A percentile compares a stretch with the other conserved stretches of the same genome.
Evolutionary conservation across 2,888 invertebrate species (phyloP).

Genomic region (Diploptera punctata): DNA sequence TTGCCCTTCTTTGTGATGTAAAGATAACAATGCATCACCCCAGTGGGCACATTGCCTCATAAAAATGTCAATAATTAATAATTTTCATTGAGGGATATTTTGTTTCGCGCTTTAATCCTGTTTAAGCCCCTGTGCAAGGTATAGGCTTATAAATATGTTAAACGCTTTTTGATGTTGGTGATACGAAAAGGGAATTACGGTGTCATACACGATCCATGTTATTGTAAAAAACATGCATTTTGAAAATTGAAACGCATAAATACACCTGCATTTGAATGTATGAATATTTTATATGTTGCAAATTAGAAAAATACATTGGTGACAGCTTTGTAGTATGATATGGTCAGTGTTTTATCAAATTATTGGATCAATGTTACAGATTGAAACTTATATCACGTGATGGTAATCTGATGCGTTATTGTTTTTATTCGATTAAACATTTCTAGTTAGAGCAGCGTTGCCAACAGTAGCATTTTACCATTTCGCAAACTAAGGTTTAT

Average conservation of each 20-base stretch:
- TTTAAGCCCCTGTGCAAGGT: conserved; percentile 15
- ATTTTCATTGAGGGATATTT: conserved; percentile 10
- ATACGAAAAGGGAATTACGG: background rate
- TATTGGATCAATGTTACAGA: no score
- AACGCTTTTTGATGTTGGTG: background rate
- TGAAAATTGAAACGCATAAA: background rate
- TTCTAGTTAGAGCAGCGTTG: no score
- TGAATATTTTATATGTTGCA: no score
- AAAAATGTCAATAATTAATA: conserved; percentile 18
- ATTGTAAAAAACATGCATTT: conserved; percentile 5
- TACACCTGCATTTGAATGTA: no score
- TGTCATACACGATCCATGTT: background rate
- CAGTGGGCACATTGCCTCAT: background rate
- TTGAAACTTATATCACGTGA: no score
- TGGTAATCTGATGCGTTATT: no score
- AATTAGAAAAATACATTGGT: no score
- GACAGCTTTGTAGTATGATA: no score
- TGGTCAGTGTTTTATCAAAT: no score
- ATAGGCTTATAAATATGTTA: conserved; percentile 28
- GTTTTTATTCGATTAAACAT: no score
- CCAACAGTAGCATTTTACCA: no score
- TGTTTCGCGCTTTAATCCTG: background rate
- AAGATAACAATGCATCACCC: conserved; percentile 23
- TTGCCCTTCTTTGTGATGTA: conserved; percentile 22
- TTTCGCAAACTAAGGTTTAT: no score